Evolutionary conservation across 2,888 invertebrate species (phyloP).

Genomic region (Theodoxus fluviatilis): DNA sequence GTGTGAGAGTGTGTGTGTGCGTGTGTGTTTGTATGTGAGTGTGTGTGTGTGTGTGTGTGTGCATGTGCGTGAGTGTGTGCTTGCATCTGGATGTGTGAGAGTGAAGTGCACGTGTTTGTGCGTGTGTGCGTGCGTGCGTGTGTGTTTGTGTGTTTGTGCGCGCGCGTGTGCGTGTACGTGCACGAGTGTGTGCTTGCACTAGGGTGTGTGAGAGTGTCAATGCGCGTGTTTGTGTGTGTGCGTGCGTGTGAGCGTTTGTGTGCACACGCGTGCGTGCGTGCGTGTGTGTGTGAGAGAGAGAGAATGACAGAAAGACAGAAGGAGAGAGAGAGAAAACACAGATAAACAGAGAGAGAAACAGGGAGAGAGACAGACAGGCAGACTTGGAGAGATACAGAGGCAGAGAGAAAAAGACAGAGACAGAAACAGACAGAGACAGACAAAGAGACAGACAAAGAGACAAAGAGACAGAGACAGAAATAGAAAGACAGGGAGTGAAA

Average conservation of each 20-base stretch:
- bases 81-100: not conserved
- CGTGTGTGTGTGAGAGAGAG: not conserved
- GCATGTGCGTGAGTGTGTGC: not conserved
- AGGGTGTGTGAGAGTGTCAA: slow-evolving; percentile 23
- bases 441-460: not conserved
- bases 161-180: slow-evolving; percentile 24
- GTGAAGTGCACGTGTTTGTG: slow-evolving; percentile 23
- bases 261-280: not conserved
- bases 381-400: not conserved
- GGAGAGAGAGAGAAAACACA: not conserved
- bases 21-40: not conserved
- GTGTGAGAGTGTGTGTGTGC: not conserved
- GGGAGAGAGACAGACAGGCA: slow-evolving; percentile 4
- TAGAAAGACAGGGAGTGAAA: not conserved
- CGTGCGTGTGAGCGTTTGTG: not conserved
- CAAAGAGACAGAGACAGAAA: not conserved
- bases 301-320: not conserved
- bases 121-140: slow-evolving; percentile 23
- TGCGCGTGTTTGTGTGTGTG: slow-evolving; percentile 19
- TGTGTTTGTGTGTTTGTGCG: slow-evolving; percentile 24
- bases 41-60: not conserved
- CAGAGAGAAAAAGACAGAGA: not conserved
- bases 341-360: not conserved
- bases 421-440: not conserved
- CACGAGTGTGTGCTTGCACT: slow-evolving; percentile 17